phyloP scores from a whole-genome alignment of 2,797 vertebrate genomes.

The Hyperoplus lanceolatus region DNA sequence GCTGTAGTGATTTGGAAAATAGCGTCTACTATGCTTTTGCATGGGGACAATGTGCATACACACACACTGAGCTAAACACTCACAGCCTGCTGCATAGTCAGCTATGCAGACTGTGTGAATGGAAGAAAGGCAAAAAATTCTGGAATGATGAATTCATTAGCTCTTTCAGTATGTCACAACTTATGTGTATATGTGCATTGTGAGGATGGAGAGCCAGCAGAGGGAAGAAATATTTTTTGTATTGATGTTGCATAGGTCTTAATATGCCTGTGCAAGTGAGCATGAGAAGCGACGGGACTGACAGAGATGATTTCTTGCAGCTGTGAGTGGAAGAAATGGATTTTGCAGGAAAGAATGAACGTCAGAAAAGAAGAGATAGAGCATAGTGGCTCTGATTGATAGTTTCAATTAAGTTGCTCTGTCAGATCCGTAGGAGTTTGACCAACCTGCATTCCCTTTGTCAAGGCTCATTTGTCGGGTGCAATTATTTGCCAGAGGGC shows the following conservation, averaged over 20 bases:
- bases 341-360: constrained; percentile 58
- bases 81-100: constrained; percentile 45
- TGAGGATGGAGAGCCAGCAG: constrained; percentile 49
- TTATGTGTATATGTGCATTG: constrained; percentile 47
- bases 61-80: constrained; percentile 21
- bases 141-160: constrained; percentile 59
- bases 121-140: constrained; percentile 27
- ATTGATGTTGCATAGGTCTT: constrained; percentile 66
- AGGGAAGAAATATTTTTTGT: constrained; percentile 55
- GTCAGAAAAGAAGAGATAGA: constrained; percentile 58
- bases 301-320: constrained; percentile 52
- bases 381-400: constrained; percentile 71
- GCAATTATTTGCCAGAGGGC: constrained; percentile 68
- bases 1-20: constrained; percentile 50
- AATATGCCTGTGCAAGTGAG: constrained; percentile 60
- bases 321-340: constrained; percentile 55
- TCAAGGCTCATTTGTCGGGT: constrained; percentile 73
- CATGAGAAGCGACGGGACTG: constrained; percentile 49
- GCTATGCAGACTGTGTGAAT: constrained; percentile 23
- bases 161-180: constrained; percentile 53
- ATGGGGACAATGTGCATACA: constrained; percentile 22
- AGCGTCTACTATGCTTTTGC: constrained; percentile 43
- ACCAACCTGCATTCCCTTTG: constrained; percentile 70
- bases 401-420: constrained; percentile 77
- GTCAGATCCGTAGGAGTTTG: constrained; percentile 68